A percentile compares a stretch with the other conserved stretches of the same genome.
Evolutionary conservation across 1,140 invertebrate species (phyloP).

Genomic region (Drosophila rhopaloa): DNA sequence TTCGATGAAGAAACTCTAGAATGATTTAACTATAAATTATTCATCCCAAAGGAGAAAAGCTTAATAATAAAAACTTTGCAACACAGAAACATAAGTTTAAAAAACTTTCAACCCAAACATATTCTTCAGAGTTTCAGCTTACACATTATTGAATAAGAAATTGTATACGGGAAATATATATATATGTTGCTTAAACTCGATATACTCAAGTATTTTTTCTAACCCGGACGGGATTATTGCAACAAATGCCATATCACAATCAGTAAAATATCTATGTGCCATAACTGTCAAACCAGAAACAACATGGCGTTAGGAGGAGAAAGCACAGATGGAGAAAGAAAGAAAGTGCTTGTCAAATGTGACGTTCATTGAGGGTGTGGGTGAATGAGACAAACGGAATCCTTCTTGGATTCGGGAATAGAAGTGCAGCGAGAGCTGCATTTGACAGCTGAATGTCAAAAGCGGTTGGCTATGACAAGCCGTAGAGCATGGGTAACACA

Average conservation of each 20-base stretch:
- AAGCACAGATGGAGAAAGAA: constrained; percentile 1
- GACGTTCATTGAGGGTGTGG: constrained; percentile 53
- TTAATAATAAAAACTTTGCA: too few relatives aligned
- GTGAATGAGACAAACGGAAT: constrained; percentile 23
- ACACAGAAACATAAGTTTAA: too few relatives aligned
- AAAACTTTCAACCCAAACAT: too few relatives aligned
- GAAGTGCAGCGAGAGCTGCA: constrained; percentile 47
- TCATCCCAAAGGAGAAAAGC: too few relatives aligned
- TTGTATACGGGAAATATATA: not conserved
- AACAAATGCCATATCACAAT: constrained; percentile 2
- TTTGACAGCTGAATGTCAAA: constrained; percentile 63
- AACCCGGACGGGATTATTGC: not conserved
- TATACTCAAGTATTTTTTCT: constrained; percentile 2
- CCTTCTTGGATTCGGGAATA: constrained; percentile 9
- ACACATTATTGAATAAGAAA: too few relatives aligned
- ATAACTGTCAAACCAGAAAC: constrained; percentile 43
- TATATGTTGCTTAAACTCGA: not conserved
- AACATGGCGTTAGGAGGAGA: constrained; percentile 23
- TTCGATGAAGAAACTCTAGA: too few relatives aligned
- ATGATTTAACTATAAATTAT: too few relatives aligned
- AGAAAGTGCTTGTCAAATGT: constrained; percentile 52
- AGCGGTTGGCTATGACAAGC: constrained; percentile 62
- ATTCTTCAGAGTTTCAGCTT: too few relatives aligned
- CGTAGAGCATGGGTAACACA: constrained; percentile 17
- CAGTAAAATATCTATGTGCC: constrained; percentile 15